phyloP scores from a whole-genome alignment of 2,888 invertebrate species.

The Carabus problematicus region DNA sequence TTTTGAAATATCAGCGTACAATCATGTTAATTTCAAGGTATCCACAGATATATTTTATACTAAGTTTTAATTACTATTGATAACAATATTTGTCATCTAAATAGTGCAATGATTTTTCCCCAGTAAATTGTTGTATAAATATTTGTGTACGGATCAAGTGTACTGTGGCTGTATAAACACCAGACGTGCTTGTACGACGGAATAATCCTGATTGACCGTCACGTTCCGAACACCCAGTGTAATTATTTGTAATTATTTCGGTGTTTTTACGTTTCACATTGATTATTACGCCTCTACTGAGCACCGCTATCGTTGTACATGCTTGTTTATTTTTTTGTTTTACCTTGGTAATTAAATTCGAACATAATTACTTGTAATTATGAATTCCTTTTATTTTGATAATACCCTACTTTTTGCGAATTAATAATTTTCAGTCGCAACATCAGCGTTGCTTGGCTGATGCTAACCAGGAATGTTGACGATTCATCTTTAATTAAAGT shows the following conservation, averaged over 20 bases:
- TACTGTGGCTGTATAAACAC: constrained; percentile 2
- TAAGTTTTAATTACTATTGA: background rate
- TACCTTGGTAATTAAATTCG: constrained; percentile 37
- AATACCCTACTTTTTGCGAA: constrained; percentile 28
- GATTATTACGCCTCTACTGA: constrained; percentile 35
- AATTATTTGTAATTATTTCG: constrained; percentile 42
- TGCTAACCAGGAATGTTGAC: constrained; percentile 32
- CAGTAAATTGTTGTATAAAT: background rate
- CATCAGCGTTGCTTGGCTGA: constrained; percentile 2
- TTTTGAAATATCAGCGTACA: constrained; percentile 8
- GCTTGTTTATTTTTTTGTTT: constrained; percentile 22
- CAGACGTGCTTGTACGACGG: background rate
- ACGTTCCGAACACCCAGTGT: constrained; percentile 31
- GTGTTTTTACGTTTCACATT: constrained; percentile 24
- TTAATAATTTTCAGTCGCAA: constrained; percentile 31
- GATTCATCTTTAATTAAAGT: constrained; percentile 36
- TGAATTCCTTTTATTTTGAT: constrained; percentile 27
- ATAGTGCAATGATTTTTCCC: too few relatives aligned
- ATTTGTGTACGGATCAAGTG: too few relatives aligned
- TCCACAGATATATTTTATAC: background rate
- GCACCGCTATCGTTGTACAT: constrained; percentile 3
- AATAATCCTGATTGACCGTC: constrained; percentile 1
- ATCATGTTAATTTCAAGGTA: constrained; percentile 6
- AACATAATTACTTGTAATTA: constrained; percentile 41
- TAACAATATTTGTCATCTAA: too few relatives aligned